Conservation (phyloP, 2,113 vertebrate genomes). For the Pandion haliaetus region DNA sequence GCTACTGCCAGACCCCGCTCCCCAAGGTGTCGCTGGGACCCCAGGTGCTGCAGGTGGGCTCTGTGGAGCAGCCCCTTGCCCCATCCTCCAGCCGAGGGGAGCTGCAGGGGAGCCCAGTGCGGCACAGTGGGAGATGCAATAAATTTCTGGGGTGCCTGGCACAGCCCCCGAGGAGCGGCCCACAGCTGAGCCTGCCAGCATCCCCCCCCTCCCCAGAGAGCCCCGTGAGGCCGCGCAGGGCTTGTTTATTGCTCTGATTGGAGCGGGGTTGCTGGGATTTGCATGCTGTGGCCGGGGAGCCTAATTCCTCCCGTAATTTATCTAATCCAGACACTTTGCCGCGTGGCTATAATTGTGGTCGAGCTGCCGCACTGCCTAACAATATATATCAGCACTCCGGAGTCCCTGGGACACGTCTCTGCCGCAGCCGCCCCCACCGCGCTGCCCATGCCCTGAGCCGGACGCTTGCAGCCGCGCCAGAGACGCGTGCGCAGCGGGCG, state of each 20-base stretch:
- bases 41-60: neutral
- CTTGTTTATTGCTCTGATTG: slow-evolving; percentile 25
- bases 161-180: neutral
- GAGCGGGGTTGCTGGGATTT: slow-evolving; percentile 34
- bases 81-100: fast-evolving
- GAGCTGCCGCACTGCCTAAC: slow-evolving; percentile 60
- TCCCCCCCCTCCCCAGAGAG: neutral
- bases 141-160: neutral
- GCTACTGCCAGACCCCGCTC: neutral
- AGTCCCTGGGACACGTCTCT: slow-evolving; percentile 42
- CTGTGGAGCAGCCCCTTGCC: fast-evolving
- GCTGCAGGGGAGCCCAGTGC: fast-evolving
- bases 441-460: neutral
- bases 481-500: neutral
- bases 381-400: slow-evolving; percentile 57
- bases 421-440: slow-evolving; percentile 52
- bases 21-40: fast-evolving
- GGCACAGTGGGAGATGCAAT: neutral
- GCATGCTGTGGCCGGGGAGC: slow-evolving; percentile 38
- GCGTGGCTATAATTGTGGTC: neutral
- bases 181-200: neutral
- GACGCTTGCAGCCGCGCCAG: neutral
- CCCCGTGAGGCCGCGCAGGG: neutral
- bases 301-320: slow-evolving; percentile 51
- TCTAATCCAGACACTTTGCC: slow-evolving; percentile 31